These are phyloP conservation scores for Drosophila littoralis DNA, from an alignment of 1,140 invertebrate genomes.

Conservation along the genomic window DNA sequence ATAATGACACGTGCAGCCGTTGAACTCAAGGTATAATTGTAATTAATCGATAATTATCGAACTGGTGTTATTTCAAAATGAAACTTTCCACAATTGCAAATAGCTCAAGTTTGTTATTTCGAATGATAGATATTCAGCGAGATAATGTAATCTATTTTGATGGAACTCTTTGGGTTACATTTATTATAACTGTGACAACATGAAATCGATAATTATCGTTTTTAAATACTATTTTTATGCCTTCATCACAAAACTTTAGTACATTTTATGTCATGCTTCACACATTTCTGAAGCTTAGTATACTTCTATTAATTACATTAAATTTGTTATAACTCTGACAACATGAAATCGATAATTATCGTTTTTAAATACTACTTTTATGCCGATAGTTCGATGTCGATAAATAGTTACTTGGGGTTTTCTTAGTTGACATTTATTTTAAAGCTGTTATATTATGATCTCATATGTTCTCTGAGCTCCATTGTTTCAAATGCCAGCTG, in stretches of 20 bases:
- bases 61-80: neutral
- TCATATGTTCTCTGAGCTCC: neutral
- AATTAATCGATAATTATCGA: slow-evolving; percentile 9
- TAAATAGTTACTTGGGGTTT: neutral
- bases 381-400: too few species aligned
- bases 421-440: neutral
- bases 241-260: neutral
- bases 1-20: neutral
- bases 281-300: too few species aligned
- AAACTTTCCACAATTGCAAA: slow-evolving; percentile 3
- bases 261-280: neutral
- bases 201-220: neutral
- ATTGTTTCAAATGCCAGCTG: slow-evolving; percentile 10
- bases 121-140: neutral
- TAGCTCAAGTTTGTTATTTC: neutral
- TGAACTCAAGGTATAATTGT: neutral
- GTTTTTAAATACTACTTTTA: neutral
- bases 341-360: neutral
- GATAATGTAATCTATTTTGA: neutral
- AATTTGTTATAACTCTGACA: too few species aligned
- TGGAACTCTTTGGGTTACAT: too few species aligned
- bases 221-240: neutral
- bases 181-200: too few species aligned
- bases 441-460: slow-evolving; percentile 1
- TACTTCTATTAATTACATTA: too few species aligned